A percentile compares a stretch with the other conserved stretches of the same genome.
Evolutionary conservation across 1,140 invertebrate species (phyloP).

Genomic region (Neodiprion virginianus): DNA sequence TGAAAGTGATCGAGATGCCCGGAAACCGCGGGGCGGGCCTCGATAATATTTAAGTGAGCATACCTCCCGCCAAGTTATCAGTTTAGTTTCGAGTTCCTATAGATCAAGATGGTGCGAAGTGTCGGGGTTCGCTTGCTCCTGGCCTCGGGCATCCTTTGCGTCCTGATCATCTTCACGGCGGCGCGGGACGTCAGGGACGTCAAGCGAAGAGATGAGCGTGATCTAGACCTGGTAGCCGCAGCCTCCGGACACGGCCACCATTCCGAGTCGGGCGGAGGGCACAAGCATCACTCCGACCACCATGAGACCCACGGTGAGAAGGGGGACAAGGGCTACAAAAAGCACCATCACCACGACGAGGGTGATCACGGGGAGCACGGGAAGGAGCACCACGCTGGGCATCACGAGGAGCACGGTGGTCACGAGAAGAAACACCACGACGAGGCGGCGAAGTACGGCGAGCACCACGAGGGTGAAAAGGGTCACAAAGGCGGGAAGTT

Average conservation of each 20-base stretch:
- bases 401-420: slow-evolving; percentile 75
- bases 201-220: background rate
- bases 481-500: slow-evolving; percentile 79
- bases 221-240: slow-evolving; percentile 55
- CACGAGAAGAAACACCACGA: slow-evolving; percentile 81
- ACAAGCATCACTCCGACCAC: slow-evolving; percentile 67
- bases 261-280: slow-evolving; percentile 68
- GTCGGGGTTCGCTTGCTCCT: background rate
- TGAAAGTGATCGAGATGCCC: slow-evolving; percentile 11
- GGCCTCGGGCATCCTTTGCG: slow-evolving; percentile 9
- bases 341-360: slow-evolving; percentile 69
- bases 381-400: slow-evolving; percentile 73
- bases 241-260: slow-evolving; percentile 58
- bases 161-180: slow-evolving; percentile 10
- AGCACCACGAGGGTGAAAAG: slow-evolving; percentile 77
- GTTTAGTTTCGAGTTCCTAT: slow-evolving; percentile 16
- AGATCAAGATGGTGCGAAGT: slow-evolving; percentile 21
- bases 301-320: slow-evolving; percentile 68
- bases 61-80: slow-evolving; percentile 8
- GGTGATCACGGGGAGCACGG: slow-evolving; percentile 75
- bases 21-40: slow-evolving; percentile 15
- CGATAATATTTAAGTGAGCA: slow-evolving; percentile 29
- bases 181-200: slow-evolving; percentile 21
- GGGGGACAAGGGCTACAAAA: slow-evolving; percentile 70
- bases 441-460: slow-evolving; percentile 70